Conservation (phyloP, 2,113 vertebrate species). For the Charina bottae region DNA sequence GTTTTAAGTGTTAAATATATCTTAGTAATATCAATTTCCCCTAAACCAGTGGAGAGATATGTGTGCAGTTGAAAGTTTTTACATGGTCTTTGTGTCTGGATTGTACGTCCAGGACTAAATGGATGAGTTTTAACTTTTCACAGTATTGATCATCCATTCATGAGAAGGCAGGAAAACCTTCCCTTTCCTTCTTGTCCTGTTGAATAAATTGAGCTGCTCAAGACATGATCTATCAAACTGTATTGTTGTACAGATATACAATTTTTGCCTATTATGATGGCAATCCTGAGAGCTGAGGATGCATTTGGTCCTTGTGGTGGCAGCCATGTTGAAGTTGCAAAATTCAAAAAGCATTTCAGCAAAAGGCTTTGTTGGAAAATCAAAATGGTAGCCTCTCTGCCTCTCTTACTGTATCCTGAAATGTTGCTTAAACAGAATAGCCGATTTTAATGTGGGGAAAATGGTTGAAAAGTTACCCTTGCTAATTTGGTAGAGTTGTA, state of each 20-base stretch:
- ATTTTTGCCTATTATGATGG: background rate
- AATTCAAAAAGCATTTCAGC: background rate
- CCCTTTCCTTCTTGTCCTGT: background rate
- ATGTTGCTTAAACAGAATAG: background rate
- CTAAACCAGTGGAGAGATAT: background rate
- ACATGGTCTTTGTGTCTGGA: background rate
- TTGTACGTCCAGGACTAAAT: background rate
- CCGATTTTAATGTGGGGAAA: background rate
- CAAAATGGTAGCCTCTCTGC: background rate
- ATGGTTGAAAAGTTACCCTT: background rate
- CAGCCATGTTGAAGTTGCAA: background rate
- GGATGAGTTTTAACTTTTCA: background rate
- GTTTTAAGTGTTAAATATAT: background rate
- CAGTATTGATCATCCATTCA: background rate
- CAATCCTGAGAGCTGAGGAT: background rate
- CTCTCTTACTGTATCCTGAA: background rate
- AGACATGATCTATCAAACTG: background rate
- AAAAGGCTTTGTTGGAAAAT: background rate
- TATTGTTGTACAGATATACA: background rate
- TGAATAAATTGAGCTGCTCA: background rate
- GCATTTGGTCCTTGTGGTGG: background rate
- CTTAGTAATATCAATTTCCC: background rate
- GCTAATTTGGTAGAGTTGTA: background rate
- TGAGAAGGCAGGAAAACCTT: background rate
- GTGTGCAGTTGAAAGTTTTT: background rate